Percentiles rank a stretch among this genome's conserved stretches.
These are phyloP conservation scores for Eupleurogrammus muticus DNA, from an alignment of 2,797 vertebrate genomes.

Conservation along the genomic window DNA sequence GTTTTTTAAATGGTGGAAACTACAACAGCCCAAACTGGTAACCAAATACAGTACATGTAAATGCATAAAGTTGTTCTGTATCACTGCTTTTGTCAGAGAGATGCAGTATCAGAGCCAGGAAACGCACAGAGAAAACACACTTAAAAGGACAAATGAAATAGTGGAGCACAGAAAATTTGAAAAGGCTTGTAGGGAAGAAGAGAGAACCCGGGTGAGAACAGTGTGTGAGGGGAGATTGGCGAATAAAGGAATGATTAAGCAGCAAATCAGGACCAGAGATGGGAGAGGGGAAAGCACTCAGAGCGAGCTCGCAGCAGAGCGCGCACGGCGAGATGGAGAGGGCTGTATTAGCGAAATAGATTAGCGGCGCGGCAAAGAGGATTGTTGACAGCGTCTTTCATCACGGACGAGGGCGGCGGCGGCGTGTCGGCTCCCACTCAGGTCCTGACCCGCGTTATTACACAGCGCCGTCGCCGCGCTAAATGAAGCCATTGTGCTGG, in stretches of 20 bases:
- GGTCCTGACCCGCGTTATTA: slow-evolving; percentile 88
- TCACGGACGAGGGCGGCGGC: slow-evolving; percentile 75
- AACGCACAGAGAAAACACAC: slow-evolving; percentile 9
- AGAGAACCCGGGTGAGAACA: slow-evolving; percentile 14
- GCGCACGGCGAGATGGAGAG: slow-evolving; percentile 26
- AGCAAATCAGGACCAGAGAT: slow-evolving; percentile 32
- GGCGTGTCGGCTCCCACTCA: slow-evolving; percentile 81
- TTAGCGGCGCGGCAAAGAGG: slow-evolving; percentile 66
- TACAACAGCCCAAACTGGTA: background rate
- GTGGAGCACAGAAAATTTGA: slow-evolving; percentile 4
- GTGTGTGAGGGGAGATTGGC: slow-evolving; percentile 17
- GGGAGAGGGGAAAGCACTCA: slow-evolving; percentile 11
- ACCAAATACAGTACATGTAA: background rate
- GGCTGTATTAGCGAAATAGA: slow-evolving; percentile 52
- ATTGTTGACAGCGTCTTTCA: slow-evolving; percentile 87
- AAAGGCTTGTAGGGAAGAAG: slow-evolving; percentile 12
- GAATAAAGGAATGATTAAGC: slow-evolving; percentile 45
- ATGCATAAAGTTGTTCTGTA: background rate
- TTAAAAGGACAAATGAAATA: slow-evolving; percentile 13
- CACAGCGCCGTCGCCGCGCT: slow-evolving; percentile 87
- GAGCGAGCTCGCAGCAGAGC: slow-evolving; percentile 2
- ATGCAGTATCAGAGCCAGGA: background rate
- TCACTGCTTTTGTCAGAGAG: background rate
- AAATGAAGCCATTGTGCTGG: slow-evolving; percentile 86
- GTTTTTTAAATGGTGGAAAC: background rate